These are phyloP conservation scores for Phrynocephalus forsythii DNA, from an alignment of 2,797 vertebrate species.

Conservation along the genomic window DNA sequence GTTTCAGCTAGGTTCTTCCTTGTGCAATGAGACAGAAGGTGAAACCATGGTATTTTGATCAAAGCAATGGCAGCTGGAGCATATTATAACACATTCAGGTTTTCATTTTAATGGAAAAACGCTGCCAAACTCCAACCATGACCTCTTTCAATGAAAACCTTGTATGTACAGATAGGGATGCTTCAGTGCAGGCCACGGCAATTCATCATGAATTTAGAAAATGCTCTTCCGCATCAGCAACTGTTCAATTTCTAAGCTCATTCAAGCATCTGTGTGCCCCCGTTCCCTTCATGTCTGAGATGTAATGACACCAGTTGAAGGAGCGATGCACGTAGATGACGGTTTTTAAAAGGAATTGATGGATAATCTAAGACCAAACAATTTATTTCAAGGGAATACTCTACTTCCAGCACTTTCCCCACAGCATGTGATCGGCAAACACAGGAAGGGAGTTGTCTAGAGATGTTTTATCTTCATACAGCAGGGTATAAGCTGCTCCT, in stretches of 20 bases:
- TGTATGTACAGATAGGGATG: neutral
- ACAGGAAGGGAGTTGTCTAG: neutral
- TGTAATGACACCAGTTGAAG: neutral
- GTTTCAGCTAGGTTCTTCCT: neutral
- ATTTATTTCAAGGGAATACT: neutral
- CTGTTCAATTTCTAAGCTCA: neutral
- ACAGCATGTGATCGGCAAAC: neutral
- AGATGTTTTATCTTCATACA: neutral
- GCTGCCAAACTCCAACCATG: neutral
- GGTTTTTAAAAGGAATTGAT: constrained; percentile 11
- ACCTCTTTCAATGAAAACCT: neutral
- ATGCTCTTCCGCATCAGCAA: constrained; percentile 20
- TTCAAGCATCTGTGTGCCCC: neutral
- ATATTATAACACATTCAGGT: neutral
- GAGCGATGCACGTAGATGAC: too few relatives aligned
- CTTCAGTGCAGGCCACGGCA: neutral
- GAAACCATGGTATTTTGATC: neutral
- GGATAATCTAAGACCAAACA: neutral
- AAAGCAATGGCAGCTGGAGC: neutral
- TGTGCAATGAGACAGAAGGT: neutral
- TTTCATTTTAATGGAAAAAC: neutral
- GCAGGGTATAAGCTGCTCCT: neutral
- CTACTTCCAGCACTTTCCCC: neutral
- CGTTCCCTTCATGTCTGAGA: neutral
- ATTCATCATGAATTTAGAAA: constrained; percentile 3